These are phyloP conservation scores for Orthonyx spaldingii DNA, from an alignment of 2,113 vertebrate genomes.

Conservation along the genomic window DNA sequence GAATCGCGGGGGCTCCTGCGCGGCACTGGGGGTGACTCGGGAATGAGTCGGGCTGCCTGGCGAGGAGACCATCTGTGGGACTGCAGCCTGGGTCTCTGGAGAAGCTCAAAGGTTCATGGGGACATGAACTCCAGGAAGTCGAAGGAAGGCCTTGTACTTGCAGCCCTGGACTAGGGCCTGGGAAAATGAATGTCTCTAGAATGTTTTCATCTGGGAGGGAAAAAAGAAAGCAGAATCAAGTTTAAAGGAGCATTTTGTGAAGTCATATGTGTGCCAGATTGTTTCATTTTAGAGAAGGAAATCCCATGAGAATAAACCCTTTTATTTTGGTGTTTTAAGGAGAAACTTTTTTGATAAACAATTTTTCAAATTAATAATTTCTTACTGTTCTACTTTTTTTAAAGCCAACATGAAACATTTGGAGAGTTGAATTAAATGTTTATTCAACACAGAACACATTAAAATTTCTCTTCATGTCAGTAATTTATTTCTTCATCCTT, in stretches of 20 bases:
- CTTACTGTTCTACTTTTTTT: background rate
- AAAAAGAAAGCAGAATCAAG: background rate
- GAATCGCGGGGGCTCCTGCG: background rate
- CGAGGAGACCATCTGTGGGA: background rate
- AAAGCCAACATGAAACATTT: background rate
- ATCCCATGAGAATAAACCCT: background rate
- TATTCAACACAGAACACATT: background rate
- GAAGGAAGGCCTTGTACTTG: background rate
- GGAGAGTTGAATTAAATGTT: background rate
- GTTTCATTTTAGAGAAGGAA: slow-evolving; percentile 2
- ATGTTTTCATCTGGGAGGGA: background rate
- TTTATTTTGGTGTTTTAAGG: background rate
- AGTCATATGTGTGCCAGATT: background rate
- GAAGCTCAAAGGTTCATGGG: background rate
- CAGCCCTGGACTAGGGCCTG: background rate
- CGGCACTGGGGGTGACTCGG: background rate
- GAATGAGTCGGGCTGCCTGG: background rate
- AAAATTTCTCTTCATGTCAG: background rate
- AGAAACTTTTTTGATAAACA: background rate
- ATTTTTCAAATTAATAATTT: background rate
- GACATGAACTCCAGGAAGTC: background rate
- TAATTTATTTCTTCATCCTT: slow-evolving; percentile 1
- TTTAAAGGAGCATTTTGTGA: slow-evolving; percentile 4
- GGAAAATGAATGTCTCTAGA: background rate
- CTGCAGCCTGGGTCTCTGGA: background rate